Conservation (phyloP, 1,140 invertebrate species). For the Drosophila obscura region DNA sequence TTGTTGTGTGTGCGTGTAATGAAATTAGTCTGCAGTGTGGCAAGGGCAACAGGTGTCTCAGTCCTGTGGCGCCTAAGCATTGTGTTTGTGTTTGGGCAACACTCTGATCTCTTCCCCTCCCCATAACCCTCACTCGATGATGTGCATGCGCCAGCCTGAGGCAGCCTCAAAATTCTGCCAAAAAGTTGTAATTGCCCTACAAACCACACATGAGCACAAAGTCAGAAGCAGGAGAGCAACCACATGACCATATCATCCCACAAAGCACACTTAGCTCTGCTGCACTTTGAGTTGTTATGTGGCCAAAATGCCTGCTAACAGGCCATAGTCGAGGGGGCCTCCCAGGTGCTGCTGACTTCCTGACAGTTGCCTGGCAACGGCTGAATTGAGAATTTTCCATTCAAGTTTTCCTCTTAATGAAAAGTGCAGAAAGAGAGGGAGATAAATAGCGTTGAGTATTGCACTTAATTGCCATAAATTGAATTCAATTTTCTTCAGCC, state of each 20-base stretch:
- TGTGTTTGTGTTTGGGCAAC: slow-evolving; percentile 27
- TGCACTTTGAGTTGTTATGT: slow-evolving; percentile 53
- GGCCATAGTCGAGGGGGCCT: slow-evolving; percentile 3
- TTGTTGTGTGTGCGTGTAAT: slow-evolving; percentile 49
- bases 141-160: neutral
- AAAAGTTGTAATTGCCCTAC: slow-evolving; percentile 44
- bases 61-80: slow-evolving; percentile 49
- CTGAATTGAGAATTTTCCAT: slow-evolving; percentile 18
- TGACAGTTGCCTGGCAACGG: slow-evolving; percentile 8
- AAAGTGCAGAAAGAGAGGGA: slow-evolving; percentile 14
- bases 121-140: neutral
- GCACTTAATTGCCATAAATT: slow-evolving; percentile 70
- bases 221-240: neutral
- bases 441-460: slow-evolving; percentile 22
- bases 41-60: slow-evolving; percentile 59
- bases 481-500: slow-evolving; percentile 48
- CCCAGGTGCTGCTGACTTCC: slow-evolving; percentile 14
- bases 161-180: slow-evolving; percentile 42
- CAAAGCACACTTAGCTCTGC: slow-evolving; percentile 50
- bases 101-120: neutral
- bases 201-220: slow-evolving; percentile 20
- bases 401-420: slow-evolving; percentile 20
- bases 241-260: slow-evolving; percentile 35
- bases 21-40: slow-evolving; percentile 60
- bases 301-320: slow-evolving; percentile 46